These are phyloP conservation scores for Sander vitreus DNA, from an alignment of 2,113 vertebrate genomes.

Conservation along the genomic window DNA sequence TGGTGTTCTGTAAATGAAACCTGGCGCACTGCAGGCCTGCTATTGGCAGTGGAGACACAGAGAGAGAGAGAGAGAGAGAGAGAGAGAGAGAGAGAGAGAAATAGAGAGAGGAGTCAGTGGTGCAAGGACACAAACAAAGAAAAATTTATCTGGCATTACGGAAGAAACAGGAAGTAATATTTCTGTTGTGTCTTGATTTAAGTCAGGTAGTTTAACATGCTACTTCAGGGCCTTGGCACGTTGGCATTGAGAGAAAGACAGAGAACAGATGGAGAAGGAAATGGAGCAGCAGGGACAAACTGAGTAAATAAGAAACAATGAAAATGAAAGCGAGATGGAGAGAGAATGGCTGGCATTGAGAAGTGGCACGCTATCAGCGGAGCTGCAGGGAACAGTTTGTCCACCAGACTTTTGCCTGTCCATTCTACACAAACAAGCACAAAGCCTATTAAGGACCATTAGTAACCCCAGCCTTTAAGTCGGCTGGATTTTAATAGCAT, in stretches of 20 bases:
- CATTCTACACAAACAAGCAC: conserved; percentile 27
- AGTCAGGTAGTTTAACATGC: conserved; percentile 52
- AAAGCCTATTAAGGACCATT: conserved; percentile 24
- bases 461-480: background rate
- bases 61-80: background rate
- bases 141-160: conserved; percentile 47
- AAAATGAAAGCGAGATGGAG: conserved; percentile 30
- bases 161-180: conserved; percentile 34
- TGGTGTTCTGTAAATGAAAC: conserved; percentile 56
- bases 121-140: conserved; percentile 45
- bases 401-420: conserved; percentile 14
- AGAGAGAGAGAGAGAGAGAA: background rate
- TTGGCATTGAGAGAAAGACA: conserved; percentile 29
- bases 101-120: background rate
- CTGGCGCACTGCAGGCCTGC: conserved; percentile 42
- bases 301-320: conserved; percentile 46
- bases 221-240: conserved; percentile 34
- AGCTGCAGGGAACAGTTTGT: conserved; percentile 26
- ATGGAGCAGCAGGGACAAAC: conserved; percentile 34
- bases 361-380: conserved; percentile 22
- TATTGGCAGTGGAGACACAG: background rate
- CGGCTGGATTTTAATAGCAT: background rate
- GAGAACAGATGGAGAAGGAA: conserved; percentile 60
- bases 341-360: conserved; percentile 37
- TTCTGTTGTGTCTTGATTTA: conserved; percentile 36